Conservation (phyloP, 2,797 vertebrate species). For the Emys orbicularis region DNA sequence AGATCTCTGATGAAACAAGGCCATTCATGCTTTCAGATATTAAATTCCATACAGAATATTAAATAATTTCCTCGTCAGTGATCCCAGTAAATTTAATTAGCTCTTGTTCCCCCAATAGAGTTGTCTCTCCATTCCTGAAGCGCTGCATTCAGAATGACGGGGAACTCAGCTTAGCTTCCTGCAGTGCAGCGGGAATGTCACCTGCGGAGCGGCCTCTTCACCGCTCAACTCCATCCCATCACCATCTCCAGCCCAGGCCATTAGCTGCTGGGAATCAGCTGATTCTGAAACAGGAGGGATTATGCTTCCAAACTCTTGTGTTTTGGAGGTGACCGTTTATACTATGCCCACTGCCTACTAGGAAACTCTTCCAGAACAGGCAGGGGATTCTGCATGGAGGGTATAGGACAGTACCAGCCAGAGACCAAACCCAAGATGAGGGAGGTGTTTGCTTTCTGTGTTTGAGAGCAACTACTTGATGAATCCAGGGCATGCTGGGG, state of each 20-base stretch:
- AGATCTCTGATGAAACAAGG: conserved; percentile 12
- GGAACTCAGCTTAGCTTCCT: not conserved
- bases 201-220: rapidly evolving
- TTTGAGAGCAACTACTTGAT: not conserved
- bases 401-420: not conserved
- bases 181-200: rapidly evolving
- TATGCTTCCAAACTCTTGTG: not conserved
- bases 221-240: rapidly evolving
- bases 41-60: conserved; percentile 81
- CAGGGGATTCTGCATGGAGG: not conserved
- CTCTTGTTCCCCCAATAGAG: conserved; percentile 80
- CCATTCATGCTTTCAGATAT: conserved; percentile 67
- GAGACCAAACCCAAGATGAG: not conserved
- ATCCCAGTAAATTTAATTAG: conserved; percentile 89
- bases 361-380: not conserved
- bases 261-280: not conserved
- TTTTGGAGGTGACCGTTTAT: not conserved
- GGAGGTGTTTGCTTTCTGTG: not conserved
- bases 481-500: not conserved
- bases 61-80: conserved; percentile 86
- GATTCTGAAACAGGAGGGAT: not conserved
- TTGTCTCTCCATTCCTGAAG: conserved; percentile 73
- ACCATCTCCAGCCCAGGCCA: rapidly evolving
- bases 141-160: conserved; percentile 40
- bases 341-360: not conserved